phyloP scores from a whole-genome alignment of 2,113 vertebrate species.

The Urocolius indicus region DNA sequence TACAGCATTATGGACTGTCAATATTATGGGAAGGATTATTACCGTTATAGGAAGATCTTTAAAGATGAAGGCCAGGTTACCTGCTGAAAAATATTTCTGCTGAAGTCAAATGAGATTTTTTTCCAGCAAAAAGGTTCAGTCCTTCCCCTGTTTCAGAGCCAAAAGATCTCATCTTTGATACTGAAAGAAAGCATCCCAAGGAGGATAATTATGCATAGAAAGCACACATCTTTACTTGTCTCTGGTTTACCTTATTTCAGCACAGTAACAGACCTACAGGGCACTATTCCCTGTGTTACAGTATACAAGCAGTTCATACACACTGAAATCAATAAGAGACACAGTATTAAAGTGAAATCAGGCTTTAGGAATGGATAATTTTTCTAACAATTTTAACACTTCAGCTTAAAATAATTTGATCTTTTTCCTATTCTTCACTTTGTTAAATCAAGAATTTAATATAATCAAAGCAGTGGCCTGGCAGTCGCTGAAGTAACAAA shows the following conservation, averaged over 20 bases:
- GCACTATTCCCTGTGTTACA: not conserved
- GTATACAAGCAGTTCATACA: not conserved
- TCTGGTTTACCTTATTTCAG: not conserved
- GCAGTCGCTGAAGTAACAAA: not conserved
- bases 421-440: not conserved
- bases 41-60: not conserved
- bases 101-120: not conserved
- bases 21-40: not conserved
- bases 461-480: not conserved
- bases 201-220: not conserved
- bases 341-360: not conserved
- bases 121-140: not conserved
- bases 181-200: not conserved
- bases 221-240: not conserved
- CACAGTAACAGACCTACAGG: not conserved
- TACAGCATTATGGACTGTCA: not conserved
- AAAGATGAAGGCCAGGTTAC: not conserved
- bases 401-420: not conserved
- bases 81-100: not conserved
- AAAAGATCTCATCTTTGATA: not conserved
- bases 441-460: not conserved
- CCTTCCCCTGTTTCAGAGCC: not conserved
- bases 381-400: not conserved
- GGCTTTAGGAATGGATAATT: not conserved
- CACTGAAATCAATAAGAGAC: not conserved